Evolutionary conservation across 2,113 vertebrate species (phyloP).

Genomic region (Oreochromis niloticus): DNA sequence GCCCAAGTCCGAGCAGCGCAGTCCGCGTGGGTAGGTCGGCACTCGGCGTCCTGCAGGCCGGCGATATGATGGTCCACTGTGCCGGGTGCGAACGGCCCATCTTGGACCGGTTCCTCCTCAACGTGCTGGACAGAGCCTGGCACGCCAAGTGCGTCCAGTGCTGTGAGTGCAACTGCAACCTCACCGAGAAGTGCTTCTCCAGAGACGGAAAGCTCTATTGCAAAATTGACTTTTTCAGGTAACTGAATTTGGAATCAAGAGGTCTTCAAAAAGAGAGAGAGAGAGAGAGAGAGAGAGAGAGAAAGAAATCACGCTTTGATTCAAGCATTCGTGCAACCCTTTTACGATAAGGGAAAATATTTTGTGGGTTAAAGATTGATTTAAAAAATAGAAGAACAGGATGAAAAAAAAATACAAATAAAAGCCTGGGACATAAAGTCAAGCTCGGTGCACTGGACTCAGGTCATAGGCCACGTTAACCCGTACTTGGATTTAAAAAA

Average conservation of each 20-base stretch:
- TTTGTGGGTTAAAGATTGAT: not conserved
- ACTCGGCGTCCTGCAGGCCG: slow-evolving; percentile 71
- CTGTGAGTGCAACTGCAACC: slow-evolving; percentile 92
- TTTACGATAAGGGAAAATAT: not conserved
- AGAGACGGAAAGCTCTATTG: slow-evolving; percentile 96
- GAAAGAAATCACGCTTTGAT: not conserved
- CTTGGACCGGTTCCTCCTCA: slow-evolving; percentile 90
- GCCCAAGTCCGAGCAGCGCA: slow-evolving; percentile 69
- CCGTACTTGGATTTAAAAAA: not conserved
- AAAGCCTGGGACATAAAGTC: not conserved
- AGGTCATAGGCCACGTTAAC: not conserved
- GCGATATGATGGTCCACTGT: slow-evolving; percentile 94
- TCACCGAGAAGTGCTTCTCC: slow-evolving; percentile 96
- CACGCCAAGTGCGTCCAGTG: slow-evolving; percentile 96
- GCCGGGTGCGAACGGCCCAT: slow-evolving; percentile 96
- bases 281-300: not conserved
- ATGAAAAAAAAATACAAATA: not conserved
- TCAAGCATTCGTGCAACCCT: not conserved
- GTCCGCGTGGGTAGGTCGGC: slow-evolving; percentile 66
- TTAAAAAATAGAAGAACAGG: not conserved
- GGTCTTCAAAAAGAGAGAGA: not conserved
- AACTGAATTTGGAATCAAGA: slow-evolving; percentile 32
- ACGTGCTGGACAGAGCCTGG: slow-evolving; percentile 95
- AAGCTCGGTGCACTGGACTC: not conserved
- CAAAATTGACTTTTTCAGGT: slow-evolving; percentile 98